Evolutionary conservation across 2,888 invertebrate genomes (phyloP), one percentile per base, ranked within the genome.

Genomic region (Blastobasis lacticolella): DNA sequence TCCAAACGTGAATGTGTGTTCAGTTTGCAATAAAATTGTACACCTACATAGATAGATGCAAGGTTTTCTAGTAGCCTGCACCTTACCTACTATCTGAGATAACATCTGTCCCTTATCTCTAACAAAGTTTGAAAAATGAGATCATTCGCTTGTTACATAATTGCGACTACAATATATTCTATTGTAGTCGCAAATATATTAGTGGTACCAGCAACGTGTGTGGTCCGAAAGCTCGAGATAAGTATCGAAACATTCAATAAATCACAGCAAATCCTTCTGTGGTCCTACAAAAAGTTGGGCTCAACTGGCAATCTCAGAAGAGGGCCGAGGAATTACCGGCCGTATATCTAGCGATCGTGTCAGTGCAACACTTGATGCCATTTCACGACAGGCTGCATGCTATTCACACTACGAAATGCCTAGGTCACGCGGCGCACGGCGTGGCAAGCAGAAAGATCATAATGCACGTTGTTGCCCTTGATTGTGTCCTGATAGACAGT

Each of bases 391-490:
- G 57, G 6, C 46, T 46, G 51, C 48, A 46, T 51, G 54, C 54
- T 63, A 59, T 50, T 54, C 53, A 55, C 54, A 58, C 64, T 62
- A 57, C 60, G 63, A 78, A 81, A 82, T 81, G 76, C 73, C 79
- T 81, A 80, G 82, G 81, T 79, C 82, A 81, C 75, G 77, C 61
- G 46, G 59, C 49, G 62, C 78, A 76, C 75, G 75, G 63, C 59
- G 49, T 51, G 53, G 54, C 53, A 55, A 64, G 57, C 58, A 66
- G 7, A 40, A 66, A 67, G 64, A 69, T 62, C 64, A 64, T 60
- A 61, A 62, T 56, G 63, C 53, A 61, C 57, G 47, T 43, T 52
- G 68, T 71, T 73, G 72, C 73, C 81, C 80, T 82, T 81, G 81
- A 67, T 53, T 66, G 62, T 70, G 69, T 75, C 74, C 71, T 70